Evolutionary conservation across 2,113 vertebrate genomes (phyloP), one percentile per base, ranked within the genome.

Genomic region (Engraulis encrasicolus): DNA sequence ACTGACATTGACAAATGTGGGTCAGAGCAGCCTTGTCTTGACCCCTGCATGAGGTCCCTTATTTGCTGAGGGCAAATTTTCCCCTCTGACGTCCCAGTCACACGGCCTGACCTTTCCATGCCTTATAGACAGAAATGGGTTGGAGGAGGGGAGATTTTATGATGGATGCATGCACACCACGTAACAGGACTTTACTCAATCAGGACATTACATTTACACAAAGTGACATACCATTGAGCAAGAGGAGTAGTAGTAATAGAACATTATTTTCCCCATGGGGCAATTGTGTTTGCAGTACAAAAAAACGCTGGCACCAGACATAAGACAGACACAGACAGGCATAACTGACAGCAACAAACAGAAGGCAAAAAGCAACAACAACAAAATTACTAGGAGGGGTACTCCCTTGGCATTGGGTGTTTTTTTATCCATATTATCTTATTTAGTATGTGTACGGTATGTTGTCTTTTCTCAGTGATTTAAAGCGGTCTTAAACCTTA

Each of bases 1-100:
- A 5, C 23, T 74, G 66, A 74, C 66, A 74, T 23, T 74, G 66
- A 74, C 66, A 74, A 74, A 74, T 74, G 66, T 74, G 66, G 66
- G 31, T 74, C 66, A 74, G 66, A 71, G 27, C 0, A 1, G 4
- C 27, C 14, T n/a, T 0, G 66, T 27, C 66, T 74, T 74, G 66
- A 74, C 66, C 31, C 66, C 31, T n/a, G 66, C 66, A 74, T 74
- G 27, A 74, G 66, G 31, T 31, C 66, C 5, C 31, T 23, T 31
- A n/a, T 34, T 71, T 34, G 61, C 61, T 71, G 61, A 71, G 61
- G 61, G 61, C 61, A 9, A 12, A 34, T 74, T 74, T 74, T 74
- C 17, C 66, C 17, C 66, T 74, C 23, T 14, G 27, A 31, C 66
- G 66, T 31, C 66, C 66, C 1, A 74, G 66, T 34, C 31, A 18